phyloP scores from a whole-genome alignment of 1,140 invertebrate genomes.

The Hyles vespertilio region DNA sequence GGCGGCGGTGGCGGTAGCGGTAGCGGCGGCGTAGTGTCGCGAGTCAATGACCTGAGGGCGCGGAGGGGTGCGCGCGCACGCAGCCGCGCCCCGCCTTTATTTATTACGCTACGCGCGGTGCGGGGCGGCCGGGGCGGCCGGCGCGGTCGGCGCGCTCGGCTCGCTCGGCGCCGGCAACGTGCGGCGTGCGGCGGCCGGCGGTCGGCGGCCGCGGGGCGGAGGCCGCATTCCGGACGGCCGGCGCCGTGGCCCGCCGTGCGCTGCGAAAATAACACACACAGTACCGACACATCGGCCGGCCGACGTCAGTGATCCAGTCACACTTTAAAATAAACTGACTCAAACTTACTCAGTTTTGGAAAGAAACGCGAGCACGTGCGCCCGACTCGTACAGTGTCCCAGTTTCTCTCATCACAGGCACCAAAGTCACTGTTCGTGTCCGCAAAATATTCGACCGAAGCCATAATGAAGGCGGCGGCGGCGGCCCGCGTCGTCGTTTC shows the following conservation, averaged over 20 bases:
- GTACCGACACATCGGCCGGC: slow-evolving; percentile 29
- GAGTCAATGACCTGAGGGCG: slow-evolving; percentile 68
- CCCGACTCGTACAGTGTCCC: slow-evolving; percentile 47
- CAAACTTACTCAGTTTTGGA: slow-evolving; percentile 59
- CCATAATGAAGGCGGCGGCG: slow-evolving; percentile 10
- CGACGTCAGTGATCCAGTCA: slow-evolving; percentile 44
- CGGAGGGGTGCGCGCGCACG: slow-evolving; percentile 70
- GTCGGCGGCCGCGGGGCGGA: slow-evolving; percentile 45
- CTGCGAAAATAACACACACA: slow-evolving; percentile 64
- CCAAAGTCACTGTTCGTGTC: slow-evolving; percentile 51
- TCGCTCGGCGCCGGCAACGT: slow-evolving; percentile 57
- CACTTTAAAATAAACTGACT: slow-evolving; percentile 64
- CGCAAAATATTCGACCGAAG: slow-evolving; percentile 12
- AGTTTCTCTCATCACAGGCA: slow-evolving; percentile 30
- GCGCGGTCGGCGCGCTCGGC: no score
- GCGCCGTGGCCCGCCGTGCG: slow-evolving; percentile 40
- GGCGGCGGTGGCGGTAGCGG: slow-evolving; percentile 36
- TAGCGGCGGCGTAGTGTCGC: slow-evolving; percentile 38
- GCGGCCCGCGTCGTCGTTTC: slow-evolving; percentile 5
- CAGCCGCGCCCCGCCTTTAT: slow-evolving; percentile 72
- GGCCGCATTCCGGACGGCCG: slow-evolving; percentile 67
- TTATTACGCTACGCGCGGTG: slow-evolving; percentile 72
- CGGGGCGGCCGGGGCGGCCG: slow-evolving; percentile 13
- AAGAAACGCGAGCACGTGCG: slow-evolving; percentile 53
- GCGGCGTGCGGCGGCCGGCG: slow-evolving; percentile 21